phyloP scores from a whole-genome alignment of 2,113 vertebrate genomes.

The Benitochromis conjunctus region DNA sequence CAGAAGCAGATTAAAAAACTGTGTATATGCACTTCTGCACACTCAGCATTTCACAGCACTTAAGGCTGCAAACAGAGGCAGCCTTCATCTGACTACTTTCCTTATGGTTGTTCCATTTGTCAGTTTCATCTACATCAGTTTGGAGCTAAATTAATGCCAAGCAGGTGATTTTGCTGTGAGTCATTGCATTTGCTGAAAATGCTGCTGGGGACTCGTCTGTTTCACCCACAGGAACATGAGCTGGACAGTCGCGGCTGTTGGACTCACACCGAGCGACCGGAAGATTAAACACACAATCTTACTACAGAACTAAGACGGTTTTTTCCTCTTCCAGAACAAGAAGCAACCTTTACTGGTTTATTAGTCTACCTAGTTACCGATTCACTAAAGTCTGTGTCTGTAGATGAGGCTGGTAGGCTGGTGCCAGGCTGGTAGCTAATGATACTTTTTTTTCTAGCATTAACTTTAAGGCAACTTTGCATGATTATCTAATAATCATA shows the following conservation, averaged over 20 bases:
- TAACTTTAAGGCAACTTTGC: not conserved
- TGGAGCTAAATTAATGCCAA: not conserved
- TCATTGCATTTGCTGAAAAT: not conserved
- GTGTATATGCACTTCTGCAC: not conserved
- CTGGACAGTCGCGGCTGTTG: fast-evolving
- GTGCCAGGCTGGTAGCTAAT: not conserved
- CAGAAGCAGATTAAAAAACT: not conserved
- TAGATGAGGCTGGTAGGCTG: not conserved
- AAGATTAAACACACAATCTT: not conserved
- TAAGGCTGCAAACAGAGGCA: not conserved
- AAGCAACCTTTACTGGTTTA: not conserved
- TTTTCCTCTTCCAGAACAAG: not conserved
- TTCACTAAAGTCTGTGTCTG: not conserved
- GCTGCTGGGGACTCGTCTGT: not conserved
- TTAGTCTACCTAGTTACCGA: not conserved
- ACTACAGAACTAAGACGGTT: fast-evolving
- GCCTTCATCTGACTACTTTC: not conserved
- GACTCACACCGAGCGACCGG: not conserved
- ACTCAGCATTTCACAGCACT: not conserved
- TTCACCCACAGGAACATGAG: not conserved
- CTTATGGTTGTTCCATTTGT: not conserved
- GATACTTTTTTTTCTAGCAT: not conserved
- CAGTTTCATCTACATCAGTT: not conserved
- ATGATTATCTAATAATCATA: not conserved
- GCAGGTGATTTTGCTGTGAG: not conserved